These are phyloP conservation scores for Plutomurus gul DNA, from an alignment of 1,140 invertebrate species.

Conservation along the genomic window DNA sequence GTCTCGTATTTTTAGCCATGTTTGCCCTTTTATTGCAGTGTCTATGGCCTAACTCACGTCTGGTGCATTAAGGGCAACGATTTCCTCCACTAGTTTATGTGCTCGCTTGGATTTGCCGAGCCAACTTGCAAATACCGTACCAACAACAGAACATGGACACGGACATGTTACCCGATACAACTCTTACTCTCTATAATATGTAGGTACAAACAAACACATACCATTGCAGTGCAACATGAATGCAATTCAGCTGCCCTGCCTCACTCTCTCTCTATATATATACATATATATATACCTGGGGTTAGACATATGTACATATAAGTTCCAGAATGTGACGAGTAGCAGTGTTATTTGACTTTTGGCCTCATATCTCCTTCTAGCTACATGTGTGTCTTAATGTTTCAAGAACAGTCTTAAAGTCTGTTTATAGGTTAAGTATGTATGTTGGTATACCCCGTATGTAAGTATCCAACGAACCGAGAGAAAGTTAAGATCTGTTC, in stretches of 20 bases:
- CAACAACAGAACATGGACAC: not conserved
- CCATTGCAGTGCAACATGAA: too few species aligned
- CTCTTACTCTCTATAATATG: too few species aligned
- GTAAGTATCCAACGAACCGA: not conserved
- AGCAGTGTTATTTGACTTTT: too few species aligned
- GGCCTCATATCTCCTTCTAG: too few species aligned
- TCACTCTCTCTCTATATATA: too few species aligned
- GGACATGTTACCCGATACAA: too few species aligned
- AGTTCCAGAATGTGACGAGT: too few species aligned
- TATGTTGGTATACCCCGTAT: not conserved
- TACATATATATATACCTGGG: too few species aligned
- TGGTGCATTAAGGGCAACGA: not conserved
- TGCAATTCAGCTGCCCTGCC: too few species aligned
- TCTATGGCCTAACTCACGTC: not conserved
- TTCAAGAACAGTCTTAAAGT: not conserved
- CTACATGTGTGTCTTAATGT: too few species aligned
- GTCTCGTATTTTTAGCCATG: constrained; percentile 12
- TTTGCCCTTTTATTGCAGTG: not conserved
- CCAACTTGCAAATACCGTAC: not conserved
- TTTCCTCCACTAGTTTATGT: not conserved
- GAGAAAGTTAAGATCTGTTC: not conserved
- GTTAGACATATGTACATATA: too few species aligned
- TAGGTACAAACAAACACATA: too few species aligned
- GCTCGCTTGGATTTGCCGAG: not conserved
- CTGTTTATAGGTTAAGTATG: not conserved